phyloP scores from a whole-genome alignment of 2,113 vertebrate species.

The Setophaga coronata region DNA sequence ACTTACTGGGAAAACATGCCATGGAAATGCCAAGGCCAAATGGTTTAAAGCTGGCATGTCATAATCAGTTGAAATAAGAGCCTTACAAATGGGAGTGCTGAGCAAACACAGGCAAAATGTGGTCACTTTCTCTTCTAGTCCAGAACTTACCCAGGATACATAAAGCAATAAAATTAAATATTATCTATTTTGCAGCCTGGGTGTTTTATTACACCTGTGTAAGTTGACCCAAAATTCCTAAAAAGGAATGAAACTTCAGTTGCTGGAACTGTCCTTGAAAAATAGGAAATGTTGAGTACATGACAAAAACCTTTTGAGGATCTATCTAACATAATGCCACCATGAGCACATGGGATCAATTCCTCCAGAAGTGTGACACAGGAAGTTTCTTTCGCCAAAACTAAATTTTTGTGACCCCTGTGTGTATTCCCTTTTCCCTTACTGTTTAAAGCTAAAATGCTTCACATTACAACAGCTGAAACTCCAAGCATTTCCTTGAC shows the following conservation, averaged over 20 bases:
- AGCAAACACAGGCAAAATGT: neutral
- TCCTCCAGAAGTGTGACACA: neutral
- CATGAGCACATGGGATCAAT: neutral
- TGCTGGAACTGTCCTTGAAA: neutral
- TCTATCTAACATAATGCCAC: neutral
- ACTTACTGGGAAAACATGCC: neutral
- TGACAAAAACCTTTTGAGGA: neutral
- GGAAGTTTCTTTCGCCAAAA: neutral
- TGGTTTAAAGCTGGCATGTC: neutral
- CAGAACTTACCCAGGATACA: neutral
- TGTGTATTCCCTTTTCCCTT: neutral
- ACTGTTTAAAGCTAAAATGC: neutral
- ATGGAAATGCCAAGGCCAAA: neutral
- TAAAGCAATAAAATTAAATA: neutral
- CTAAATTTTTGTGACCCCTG: neutral
- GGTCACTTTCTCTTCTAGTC: neutral
- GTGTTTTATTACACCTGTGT: neutral
- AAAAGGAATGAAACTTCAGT: rapidly evolving
- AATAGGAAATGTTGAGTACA: rapidly evolving
- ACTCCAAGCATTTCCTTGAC: neutral
- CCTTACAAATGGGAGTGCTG: neutral
- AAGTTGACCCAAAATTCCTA: neutral
- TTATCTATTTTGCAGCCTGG: neutral
- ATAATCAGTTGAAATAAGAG: neutral
- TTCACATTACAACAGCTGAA: neutral